These are phyloP conservation scores for Epinotia demarniana DNA, from an alignment of 2,888 invertebrate genomes.

Conservation along the genomic window DNA sequence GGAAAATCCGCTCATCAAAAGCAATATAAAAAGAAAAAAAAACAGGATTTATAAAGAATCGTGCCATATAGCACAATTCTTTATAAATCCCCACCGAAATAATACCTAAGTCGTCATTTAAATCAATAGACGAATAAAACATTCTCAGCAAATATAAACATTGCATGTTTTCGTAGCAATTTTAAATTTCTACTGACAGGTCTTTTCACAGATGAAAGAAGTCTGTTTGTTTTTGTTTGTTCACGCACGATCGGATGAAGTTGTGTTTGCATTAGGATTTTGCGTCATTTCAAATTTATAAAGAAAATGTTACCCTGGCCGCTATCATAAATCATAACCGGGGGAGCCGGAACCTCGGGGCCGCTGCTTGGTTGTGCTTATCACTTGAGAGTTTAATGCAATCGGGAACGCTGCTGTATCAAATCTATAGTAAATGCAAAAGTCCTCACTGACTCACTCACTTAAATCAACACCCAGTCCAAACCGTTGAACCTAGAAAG, in stretches of 20 bases:
- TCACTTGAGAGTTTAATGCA: no score
- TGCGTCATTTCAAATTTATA: background rate
- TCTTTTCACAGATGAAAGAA: conserved; percentile 16
- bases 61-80: background rate
- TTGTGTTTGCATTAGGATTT: background rate
- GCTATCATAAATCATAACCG: no score
- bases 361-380: no score
- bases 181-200: background rate
- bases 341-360: no score
- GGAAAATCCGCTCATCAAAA: no score
- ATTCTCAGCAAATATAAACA: background rate
- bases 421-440: no score
- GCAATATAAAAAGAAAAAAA: no score
- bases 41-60: no score
- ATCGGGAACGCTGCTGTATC: no score
- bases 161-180: background rate
- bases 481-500: no score
- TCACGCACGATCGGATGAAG: background rate
- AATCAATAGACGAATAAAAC: background rate
- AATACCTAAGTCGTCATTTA: background rate
- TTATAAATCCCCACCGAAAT: background rate
- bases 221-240: conserved; percentile 9
- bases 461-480: no score
- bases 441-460: no score
- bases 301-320: background rate